Percentiles rank a stretch among this genome's conserved stretches.
Conservation (phyloP, 2,797 vertebrate genomes). For the Steatocranus sp. region DNA sequence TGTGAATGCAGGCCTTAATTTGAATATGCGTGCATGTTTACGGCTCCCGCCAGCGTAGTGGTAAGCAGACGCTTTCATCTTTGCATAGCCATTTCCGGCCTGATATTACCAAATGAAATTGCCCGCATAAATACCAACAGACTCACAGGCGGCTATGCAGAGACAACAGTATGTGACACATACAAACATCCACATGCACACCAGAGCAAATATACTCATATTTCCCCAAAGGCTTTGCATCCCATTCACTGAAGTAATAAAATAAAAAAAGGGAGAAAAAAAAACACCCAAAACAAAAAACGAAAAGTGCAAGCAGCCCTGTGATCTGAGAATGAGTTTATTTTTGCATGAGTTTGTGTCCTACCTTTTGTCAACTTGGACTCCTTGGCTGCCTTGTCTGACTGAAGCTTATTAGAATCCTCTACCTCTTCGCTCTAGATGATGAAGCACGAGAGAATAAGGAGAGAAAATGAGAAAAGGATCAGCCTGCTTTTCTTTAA, state of each 20-base stretch:
- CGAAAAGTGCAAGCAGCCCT: neutral
- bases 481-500: neutral
- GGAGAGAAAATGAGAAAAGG: neutral
- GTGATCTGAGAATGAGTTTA: neutral
- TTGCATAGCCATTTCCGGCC: conserved; percentile 9
- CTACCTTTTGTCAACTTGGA: conserved; percentile 91
- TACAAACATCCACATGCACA: neutral
- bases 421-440: conserved; percentile 22
- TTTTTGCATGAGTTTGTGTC: neutral
- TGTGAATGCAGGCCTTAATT: conserved; percentile 8
- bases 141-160: conserved; percentile 3
- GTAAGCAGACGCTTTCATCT: conserved; percentile 45
- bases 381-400: conserved; percentile 59
- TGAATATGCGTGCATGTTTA: conserved; percentile 29
- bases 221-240: conserved; percentile 16
- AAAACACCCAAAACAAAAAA: fast-evolving
- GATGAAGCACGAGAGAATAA: neutral
- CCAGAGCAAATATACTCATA: neutral
- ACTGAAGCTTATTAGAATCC: conserved; percentile 26
- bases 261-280: neutral
- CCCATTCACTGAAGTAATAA: conserved; percentile 3
- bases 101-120: conserved; percentile 30
- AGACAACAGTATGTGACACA: conserved; percentile 1
- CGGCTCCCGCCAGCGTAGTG: neutral
- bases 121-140: conserved; percentile 19